Evolutionary conservation across 2,113 vertebrate genomes (phyloP), one percentile per base, ranked within the genome.

Genomic region (Rhinichthys klamathensis): DNA sequence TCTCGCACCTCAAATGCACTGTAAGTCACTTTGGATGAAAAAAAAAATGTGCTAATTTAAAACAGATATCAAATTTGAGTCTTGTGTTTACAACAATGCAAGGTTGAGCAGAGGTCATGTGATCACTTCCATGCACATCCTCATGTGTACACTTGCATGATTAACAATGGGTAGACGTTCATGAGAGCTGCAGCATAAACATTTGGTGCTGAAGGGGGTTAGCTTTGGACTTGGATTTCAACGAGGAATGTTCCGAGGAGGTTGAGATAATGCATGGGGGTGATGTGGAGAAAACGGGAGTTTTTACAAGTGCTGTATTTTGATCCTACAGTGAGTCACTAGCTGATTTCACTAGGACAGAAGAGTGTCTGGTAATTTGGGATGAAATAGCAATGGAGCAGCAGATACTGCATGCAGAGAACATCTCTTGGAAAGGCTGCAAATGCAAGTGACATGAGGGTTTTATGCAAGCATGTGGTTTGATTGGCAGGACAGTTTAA

Each of bases 401-500:
- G 23, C 23, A 58, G 67, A 38, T 49, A 25, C 49, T 56, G 65
- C 80, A 56, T 72, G 80, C 49, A 72, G 80, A 82, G 80, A 82
- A 82, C 65, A 72, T 70, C 49, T 70, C 49, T 54, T n/a, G 46
- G 49, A 72, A 49, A 82, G 18, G 80, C 23, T 82, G 46, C 65
- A 82, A 82, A 72, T 41, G 49, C 65, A 67, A 82, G 16, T 15
- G 49, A 58, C 30, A 23, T 51, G 49, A 82, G 30, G 80, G 18
- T 54, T 70, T 72, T n/a, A 78, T 18, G 80, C 49, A 35, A 11
- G 49, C 63, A 9, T 72, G 67, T 0, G 32, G 65, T 72, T 56
- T 58, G 80, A 82, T 82, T 82, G 80, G 51, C 65, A 82, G 67
- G 63, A 35, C 46, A 67, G 67, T 72, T 56, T 72, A 72, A 56